Evolutionary conservation across 2,797 vertebrate species (phyloP), one percentile per base, ranked within the genome.

Genomic region (Diplodus puntazzo): DNA sequence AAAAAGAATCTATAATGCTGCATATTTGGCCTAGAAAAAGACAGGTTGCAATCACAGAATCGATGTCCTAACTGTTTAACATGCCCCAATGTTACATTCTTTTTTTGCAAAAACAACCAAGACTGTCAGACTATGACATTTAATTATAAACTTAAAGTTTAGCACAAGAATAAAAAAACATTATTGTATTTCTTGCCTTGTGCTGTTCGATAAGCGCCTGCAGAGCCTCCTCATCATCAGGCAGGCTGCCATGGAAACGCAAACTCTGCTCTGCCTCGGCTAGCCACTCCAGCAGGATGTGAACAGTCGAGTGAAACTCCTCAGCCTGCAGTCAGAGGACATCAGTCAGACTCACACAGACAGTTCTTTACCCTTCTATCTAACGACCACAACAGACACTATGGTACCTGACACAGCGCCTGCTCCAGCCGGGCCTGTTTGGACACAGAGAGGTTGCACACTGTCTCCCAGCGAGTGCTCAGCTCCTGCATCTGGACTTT

Each of bases 401-500:
- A 95, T 95, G 5, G 70, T 84, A 94, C 93, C 97, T 99, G 98
- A 34, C 90, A 95, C 68, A 99, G 94, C 7, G 98, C 97, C 87
- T 98, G 97, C 87, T 99, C 98, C 79, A 99, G 93, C 0, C 98
- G 96, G 0, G 95, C 96, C 90, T 99, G 98, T 87, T 99, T 99
- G 74, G 97, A 98, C 63, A 99, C 94, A 0, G 98, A 99, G 2
- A 98, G 96, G 27, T 97, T 94, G 77, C 98, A 99, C 83, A 99
- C 98, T 0, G 97, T 99, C 80, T 99, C 98, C 98, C 98, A 99
- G 81, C 98, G 97, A 2, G 94, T 96, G 93, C 98, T 94, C 30
- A 99, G 91, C 86, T 99, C 98, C 94, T 98, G 97, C 97, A 99
- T 98, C 91, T 99, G 98, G 72, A 96, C 98, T 92, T 97, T 97